Conservation (phyloP, 1,140 invertebrate species). For the Sitobion miscanthi region DNA sequence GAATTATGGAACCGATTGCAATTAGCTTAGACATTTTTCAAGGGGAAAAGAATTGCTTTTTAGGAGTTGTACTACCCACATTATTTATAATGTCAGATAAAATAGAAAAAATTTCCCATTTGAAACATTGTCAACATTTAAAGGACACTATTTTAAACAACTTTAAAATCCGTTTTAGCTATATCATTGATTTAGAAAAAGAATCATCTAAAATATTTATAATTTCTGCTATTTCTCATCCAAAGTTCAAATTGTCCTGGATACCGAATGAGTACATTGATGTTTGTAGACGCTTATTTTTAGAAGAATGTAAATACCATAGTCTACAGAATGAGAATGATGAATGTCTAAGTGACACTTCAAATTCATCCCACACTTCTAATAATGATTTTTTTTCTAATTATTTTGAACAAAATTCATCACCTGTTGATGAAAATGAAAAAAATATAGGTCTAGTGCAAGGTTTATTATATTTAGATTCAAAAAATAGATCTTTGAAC, state of each 20-base stretch:
- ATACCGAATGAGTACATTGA: neutral
- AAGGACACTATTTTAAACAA: neutral
- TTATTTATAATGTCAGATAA: neutral
- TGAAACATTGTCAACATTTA: neutral
- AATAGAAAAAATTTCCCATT: neutral
- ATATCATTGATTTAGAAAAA: neutral
- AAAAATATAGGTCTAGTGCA: neutral
- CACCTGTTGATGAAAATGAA: neutral
- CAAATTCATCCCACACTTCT: neutral
- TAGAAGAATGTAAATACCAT: neutral
- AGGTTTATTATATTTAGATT: conserved; percentile 6
- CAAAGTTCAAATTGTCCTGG: neutral
- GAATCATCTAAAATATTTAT: neutral
- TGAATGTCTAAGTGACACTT: neutral
- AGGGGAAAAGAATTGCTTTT: neutral
- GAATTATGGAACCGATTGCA: neutral
- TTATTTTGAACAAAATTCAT: neutral
- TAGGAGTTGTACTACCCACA: neutral
- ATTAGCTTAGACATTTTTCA: neutral
- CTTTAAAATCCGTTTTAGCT: neutral
- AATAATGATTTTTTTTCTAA: neutral
- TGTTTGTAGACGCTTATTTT: neutral
- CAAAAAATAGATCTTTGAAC: neutral
- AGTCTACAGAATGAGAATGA: neutral
- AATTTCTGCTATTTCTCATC: neutral